These are phyloP conservation scores for Brachypteracias leptosomus DNA, from an alignment of 2,113 vertebrate species.

Conservation along the genomic window DNA sequence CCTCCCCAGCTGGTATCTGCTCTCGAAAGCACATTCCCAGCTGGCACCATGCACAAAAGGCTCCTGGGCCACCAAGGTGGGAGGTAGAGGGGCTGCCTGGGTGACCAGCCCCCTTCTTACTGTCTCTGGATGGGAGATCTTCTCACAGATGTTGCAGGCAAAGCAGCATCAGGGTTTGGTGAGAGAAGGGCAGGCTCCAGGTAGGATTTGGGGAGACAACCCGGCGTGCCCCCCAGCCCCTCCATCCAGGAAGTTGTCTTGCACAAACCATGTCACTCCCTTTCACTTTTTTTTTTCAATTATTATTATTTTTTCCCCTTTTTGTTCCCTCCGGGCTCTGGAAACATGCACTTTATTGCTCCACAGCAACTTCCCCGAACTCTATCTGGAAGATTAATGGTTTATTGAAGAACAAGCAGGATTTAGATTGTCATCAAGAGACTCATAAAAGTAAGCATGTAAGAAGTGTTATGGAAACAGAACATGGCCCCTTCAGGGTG, in stretches of 20 bases:
- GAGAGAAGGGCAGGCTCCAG: background rate
- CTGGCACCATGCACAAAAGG: background rate
- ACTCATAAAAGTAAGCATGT: constrained; percentile 69
- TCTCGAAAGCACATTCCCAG: background rate
- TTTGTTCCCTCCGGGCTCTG: constrained; percentile 38
- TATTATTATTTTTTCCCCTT: background rate
- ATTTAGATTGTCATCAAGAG: constrained; percentile 74
- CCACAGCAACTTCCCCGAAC: constrained; percentile 62
- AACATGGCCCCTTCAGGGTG: constrained; percentile 26
- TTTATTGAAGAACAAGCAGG: constrained; percentile 71
- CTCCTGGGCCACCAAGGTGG: background rate
- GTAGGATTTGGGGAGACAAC: background rate
- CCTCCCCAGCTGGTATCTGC: background rate
- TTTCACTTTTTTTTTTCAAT: background rate
- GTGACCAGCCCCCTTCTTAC: background rate
- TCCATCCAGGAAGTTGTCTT: background rate
- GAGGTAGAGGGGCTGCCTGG: background rate
- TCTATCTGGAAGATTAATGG: constrained; percentile 71
- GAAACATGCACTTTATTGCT: constrained; percentile 57
- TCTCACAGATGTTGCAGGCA: background rate
- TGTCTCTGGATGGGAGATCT: background rate
- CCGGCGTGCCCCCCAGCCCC: background rate
- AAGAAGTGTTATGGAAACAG: constrained; percentile 71
- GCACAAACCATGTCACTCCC: constrained; percentile 8
- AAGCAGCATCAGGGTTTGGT: background rate